Evolutionary conservation across 2,888 invertebrate genomes (phyloP).

Genomic region (Gasteruption jaculator): DNA sequence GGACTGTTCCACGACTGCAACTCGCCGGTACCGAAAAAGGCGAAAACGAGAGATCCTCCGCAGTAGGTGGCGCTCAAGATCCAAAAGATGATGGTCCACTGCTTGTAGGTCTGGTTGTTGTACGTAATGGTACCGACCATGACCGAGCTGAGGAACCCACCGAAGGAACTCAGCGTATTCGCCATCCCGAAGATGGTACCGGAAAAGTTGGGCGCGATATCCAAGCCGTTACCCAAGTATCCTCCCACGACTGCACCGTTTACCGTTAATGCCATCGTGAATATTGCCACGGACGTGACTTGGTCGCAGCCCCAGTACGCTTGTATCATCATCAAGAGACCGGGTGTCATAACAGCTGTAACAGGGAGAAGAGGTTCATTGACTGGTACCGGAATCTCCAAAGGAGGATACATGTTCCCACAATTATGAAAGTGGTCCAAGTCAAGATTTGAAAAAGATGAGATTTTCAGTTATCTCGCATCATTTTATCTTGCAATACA

Average conservation of each 20-base stretch:
- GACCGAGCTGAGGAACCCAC: constrained; percentile 76
- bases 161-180: constrained; percentile 79
- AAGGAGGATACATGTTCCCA: too few species aligned
- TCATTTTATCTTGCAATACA: too few species aligned
- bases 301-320: constrained; percentile 69
- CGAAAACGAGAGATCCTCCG: constrained; percentile 62
- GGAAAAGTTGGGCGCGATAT: constrained; percentile 85
- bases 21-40: constrained; percentile 65
- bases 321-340: constrained; percentile 70
- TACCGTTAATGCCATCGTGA: constrained; percentile 74
- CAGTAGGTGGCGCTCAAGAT: constrained; percentile 70
- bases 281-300: constrained; percentile 70
- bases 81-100: constrained; percentile 81
- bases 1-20: constrained; percentile 56
- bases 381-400: too few species aligned
- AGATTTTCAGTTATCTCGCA: too few species aligned
- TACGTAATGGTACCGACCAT: constrained; percentile 77
- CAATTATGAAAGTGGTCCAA: too few species aligned
- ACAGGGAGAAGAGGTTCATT: too few species aligned
- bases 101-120: constrained; percentile 66
- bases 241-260: constrained; percentile 85
- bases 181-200: constrained; percentile 87
- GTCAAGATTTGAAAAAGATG: too few species aligned
- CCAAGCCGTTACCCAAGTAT: constrained; percentile 79
- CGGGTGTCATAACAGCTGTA: constrained; percentile 61